Evolutionary conservation across 2,797 vertebrate genomes (phyloP).

Genomic region (Gadopsis bispinosus): DNA sequence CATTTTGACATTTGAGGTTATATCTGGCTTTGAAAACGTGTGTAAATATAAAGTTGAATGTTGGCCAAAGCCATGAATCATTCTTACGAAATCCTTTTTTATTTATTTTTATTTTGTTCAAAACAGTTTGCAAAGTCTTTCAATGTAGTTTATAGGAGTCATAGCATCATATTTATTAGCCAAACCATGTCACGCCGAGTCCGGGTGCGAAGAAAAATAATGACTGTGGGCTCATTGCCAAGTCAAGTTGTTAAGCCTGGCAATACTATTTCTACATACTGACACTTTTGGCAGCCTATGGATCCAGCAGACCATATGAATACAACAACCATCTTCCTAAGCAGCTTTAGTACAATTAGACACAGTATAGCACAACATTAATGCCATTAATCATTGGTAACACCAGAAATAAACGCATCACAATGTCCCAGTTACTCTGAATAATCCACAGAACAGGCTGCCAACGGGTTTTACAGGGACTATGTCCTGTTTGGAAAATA

Average conservation of each 20-base stretch:
- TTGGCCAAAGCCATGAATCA: neutral
- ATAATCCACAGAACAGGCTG: neutral
- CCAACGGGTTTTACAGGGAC: neutral
- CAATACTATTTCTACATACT: neutral
- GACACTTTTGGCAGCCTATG: neutral
- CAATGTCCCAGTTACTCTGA: neutral
- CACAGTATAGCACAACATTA: neutral
- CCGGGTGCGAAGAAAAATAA: neutral
- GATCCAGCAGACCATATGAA: neutral
- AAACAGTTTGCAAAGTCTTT: neutral
- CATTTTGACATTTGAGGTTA: constrained; percentile 3
- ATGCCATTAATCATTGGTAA: constrained; percentile 4
- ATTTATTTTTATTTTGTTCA: neutral
- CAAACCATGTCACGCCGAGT: neutral
- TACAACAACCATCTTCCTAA: neutral
- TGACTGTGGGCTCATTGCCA: neutral
- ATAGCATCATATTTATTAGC: neutral
- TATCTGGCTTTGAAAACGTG: neutral
- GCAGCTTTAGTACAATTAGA: neutral
- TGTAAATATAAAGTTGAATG: neutral
- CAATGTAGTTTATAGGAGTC: neutral
- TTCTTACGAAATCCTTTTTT: neutral
- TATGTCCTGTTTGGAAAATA: neutral
- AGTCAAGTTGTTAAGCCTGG: neutral
- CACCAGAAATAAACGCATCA: constrained; percentile 5